Evolutionary conservation across 2,888 invertebrate genomes (phyloP).

Genomic region (Eudemis profundana): DNA sequence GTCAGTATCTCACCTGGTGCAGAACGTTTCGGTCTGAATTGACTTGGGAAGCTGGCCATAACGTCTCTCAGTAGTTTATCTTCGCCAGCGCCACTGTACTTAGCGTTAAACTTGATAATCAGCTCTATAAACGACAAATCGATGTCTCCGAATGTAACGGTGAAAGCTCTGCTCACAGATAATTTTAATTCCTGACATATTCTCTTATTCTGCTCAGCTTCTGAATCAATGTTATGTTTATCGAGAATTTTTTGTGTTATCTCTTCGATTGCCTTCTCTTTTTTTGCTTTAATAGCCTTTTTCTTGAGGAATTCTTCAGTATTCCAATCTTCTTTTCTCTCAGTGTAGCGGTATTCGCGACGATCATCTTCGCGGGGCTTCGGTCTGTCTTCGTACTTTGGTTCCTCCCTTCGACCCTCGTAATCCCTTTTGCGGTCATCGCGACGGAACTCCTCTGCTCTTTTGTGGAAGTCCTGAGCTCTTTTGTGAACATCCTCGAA

Average conservation of each 20-base stretch:
- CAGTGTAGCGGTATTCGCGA: conserved; percentile 48
- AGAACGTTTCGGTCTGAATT: conserved; percentile 62
- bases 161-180: conserved; percentile 56
- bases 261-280: conserved; percentile 68
- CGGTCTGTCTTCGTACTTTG: conserved; percentile 19
- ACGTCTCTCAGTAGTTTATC: conserved; percentile 66
- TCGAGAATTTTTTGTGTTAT: conserved; percentile 62
- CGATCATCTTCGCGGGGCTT: conserved; percentile 41
- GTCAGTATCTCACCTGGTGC: conserved; percentile 65
- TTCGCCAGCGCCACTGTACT: conserved; percentile 60
- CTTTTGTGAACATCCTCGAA: conserved; percentile 72
- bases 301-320: conserved; percentile 35
- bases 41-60: conserved; percentile 61
- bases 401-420: conserved; percentile 15
- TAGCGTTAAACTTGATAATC: conserved; percentile 68
- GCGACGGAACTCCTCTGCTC: conserved; percentile 63
- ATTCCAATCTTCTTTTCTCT: conserved; percentile 42
- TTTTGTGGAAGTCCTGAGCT: conserved; percentile 69
- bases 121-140: conserved; percentile 74
- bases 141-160: conserved; percentile 66
- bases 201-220: conserved; percentile 55
- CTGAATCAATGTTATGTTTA: conserved; percentile 57
- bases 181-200: conserved; percentile 61
- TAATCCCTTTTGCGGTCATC: conserved; percentile 50
- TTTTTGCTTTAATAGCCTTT: conserved; percentile 56